Evolutionary conservation across 1,140 invertebrate genomes (phyloP).

Genomic region (Limonius californicus): DNA sequence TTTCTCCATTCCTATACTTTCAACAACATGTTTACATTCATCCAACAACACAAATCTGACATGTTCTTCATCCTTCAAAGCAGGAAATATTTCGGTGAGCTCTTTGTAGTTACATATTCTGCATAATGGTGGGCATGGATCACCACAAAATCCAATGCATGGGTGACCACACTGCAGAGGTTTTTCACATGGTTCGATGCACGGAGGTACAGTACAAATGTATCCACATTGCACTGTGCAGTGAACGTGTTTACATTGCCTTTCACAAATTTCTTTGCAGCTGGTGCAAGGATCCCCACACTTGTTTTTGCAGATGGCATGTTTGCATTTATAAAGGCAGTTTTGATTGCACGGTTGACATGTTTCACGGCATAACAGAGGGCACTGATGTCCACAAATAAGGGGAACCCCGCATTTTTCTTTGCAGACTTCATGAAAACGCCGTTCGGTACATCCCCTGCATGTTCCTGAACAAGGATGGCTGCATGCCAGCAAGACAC

Average conservation of each 20-base stretch:
- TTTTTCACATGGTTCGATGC: constrained; percentile 51
- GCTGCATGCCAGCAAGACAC: constrained; percentile 50
- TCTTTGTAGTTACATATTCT: constrained; percentile 50
- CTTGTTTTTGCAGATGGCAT: constrained; percentile 52
- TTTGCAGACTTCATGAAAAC: constrained; percentile 59
- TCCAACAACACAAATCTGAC: constrained; percentile 58
- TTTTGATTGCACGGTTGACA: constrained; percentile 60
- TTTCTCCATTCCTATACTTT: constrained; percentile 53
- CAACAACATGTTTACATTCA: constrained; percentile 63
- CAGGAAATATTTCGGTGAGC: constrained; percentile 54
- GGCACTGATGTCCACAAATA: constrained; percentile 67
- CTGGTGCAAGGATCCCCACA: constrained; percentile 59
- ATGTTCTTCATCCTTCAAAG: constrained; percentile 54
- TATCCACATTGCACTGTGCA: constrained; percentile 56
- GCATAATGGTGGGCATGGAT: constrained; percentile 56
- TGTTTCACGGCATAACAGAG: constrained; percentile 54
- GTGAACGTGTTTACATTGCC: constrained; percentile 52
- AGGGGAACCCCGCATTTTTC: constrained; percentile 55
- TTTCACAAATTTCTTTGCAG: constrained; percentile 53
- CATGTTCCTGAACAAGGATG: constrained; percentile 60
- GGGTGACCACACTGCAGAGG: constrained; percentile 54
- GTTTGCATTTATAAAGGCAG: constrained; percentile 58
- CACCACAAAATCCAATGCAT: constrained; percentile 67
- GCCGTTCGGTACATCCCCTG: constrained; percentile 56
- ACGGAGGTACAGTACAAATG: constrained; percentile 52